phyloP scores from a whole-genome alignment of 2,113 vertebrate genomes.

The Cacatua alba region DNA sequence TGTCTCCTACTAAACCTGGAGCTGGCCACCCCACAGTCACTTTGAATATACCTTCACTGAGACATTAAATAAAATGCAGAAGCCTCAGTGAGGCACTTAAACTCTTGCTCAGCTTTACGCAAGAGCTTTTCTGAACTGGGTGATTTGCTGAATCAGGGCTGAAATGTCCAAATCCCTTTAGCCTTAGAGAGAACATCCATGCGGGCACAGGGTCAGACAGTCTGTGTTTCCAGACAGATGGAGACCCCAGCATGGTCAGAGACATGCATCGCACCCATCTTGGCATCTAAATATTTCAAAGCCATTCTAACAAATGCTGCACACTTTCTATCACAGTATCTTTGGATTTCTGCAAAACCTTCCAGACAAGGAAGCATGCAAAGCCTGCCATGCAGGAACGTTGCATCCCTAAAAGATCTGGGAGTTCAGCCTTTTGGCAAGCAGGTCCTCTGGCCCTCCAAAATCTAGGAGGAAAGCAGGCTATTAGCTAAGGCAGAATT shows the following conservation, averaged over 20 bases:
- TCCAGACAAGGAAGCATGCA: neutral
- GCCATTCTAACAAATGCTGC: neutral
- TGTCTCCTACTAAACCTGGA: neutral
- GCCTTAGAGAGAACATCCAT: neutral
- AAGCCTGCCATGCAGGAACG: neutral
- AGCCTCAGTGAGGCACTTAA: neutral
- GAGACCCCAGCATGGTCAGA: neutral
- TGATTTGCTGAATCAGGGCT: neutral
- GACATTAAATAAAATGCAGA: neutral
- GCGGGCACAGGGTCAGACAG: neutral
- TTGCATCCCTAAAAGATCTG: neutral
- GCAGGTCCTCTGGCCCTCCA: neutral
- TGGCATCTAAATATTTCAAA: neutral
- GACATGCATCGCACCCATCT: rapidly evolving
- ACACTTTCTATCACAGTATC: neutral
- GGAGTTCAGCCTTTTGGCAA: neutral
- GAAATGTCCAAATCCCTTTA: neutral
- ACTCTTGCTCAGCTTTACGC: neutral
- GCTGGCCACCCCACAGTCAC: neutral
- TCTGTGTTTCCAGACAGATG: neutral
- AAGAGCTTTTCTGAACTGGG: neutral
- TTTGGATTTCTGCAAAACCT: neutral
- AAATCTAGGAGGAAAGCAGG: neutral
- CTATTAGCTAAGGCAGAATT: neutral
- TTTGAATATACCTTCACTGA: neutral